Evolutionary conservation across 2,888 invertebrate species (phyloP).

Genomic region (Agrotis puta): DNA sequence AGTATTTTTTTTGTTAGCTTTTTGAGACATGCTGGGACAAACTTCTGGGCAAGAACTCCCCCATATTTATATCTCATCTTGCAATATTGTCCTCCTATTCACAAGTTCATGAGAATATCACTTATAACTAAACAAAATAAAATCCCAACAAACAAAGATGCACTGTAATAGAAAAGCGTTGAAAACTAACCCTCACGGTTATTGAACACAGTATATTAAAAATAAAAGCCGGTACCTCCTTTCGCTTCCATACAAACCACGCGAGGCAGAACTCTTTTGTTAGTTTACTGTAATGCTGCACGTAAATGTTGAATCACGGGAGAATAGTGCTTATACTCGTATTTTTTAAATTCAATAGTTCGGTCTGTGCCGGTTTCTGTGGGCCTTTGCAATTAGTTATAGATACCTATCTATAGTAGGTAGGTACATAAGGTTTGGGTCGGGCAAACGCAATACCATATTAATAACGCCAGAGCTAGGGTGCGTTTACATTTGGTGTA

Average conservation of each 20-base stretch:
- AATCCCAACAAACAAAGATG: neutral
- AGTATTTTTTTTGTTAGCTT: too few relatives aligned
- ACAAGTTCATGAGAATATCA: too few relatives aligned
- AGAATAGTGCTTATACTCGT: slow-evolving; percentile 44
- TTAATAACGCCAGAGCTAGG: slow-evolving; percentile 56
- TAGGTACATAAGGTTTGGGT: slow-evolving; percentile 23
- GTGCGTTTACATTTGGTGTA: slow-evolving; percentile 31
- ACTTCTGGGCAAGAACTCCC: too few relatives aligned
- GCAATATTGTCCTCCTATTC: too few relatives aligned
- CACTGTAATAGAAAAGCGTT: slow-evolving; percentile 18
- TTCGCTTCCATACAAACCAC: slow-evolving; percentile 34
- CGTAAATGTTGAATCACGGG: slow-evolving; percentile 66
- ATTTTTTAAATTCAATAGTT: slow-evolving; percentile 67
- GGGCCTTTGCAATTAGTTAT: slow-evolving; percentile 25
- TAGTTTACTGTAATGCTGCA: slow-evolving; percentile 45
- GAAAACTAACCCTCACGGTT: slow-evolving; percentile 12
- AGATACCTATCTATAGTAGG: neutral
- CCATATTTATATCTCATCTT: too few relatives aligned
- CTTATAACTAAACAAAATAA: neutral
- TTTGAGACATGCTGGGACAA: too few relatives aligned
- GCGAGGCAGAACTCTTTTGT: slow-evolving; percentile 44
- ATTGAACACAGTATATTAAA: slow-evolving; percentile 47
- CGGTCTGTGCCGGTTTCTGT: slow-evolving; percentile 22
- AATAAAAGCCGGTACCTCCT: slow-evolving; percentile 40
- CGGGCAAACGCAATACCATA: slow-evolving; percentile 58